A percentile compares a stretch with the other conserved stretches of the same genome.
These are phyloP conservation scores for Seriola aureovittata DNA, from an alignment of 2,113 vertebrate species.

Conservation along the genomic window DNA sequence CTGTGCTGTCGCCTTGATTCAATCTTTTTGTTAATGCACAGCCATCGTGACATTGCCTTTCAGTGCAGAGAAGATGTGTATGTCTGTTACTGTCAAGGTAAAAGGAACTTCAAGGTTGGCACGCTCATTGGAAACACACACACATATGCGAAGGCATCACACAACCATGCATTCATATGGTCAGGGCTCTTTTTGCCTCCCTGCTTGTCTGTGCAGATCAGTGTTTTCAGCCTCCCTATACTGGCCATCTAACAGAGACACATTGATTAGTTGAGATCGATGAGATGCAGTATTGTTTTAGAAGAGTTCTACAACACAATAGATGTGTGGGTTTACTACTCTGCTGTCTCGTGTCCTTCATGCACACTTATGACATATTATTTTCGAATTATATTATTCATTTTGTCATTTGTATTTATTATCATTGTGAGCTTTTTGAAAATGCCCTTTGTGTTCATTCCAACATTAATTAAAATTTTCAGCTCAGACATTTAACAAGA, in stretches of 20 bases:
- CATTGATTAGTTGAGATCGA: conserved; percentile 73
- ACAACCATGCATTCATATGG: conserved; percentile 20
- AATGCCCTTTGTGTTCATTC: not conserved
- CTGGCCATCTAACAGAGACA: conserved; percentile 52
- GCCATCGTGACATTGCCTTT: conserved; percentile 34
- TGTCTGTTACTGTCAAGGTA: conserved; percentile 62
- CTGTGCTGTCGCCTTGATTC: conserved; percentile 27
- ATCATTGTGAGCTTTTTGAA: conserved; percentile 12
- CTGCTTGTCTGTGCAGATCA: conserved; percentile 60
- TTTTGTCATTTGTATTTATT: conserved; percentile 14
- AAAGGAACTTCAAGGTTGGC: conserved; percentile 64
- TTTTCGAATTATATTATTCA: not conserved
- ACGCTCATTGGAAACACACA: conserved; percentile 41
- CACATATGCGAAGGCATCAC: conserved; percentile 17
- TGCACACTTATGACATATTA: not conserved
- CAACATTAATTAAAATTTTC: not conserved
- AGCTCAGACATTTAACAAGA: not conserved
- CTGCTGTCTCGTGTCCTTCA: conserved; percentile 31
- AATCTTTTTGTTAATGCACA: conserved; percentile 12
- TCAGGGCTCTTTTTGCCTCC: conserved; percentile 38
- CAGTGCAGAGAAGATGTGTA: conserved; percentile 37
- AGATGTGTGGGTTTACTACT: conserved; percentile 16
- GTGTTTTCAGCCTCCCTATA: conserved; percentile 48
- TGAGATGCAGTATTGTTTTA: conserved; percentile 70
- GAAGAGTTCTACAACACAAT: conserved; percentile 58